phyloP scores from a whole-genome alignment of 2,113 vertebrate species.

The Nyctereutes procyonoides region DNA sequence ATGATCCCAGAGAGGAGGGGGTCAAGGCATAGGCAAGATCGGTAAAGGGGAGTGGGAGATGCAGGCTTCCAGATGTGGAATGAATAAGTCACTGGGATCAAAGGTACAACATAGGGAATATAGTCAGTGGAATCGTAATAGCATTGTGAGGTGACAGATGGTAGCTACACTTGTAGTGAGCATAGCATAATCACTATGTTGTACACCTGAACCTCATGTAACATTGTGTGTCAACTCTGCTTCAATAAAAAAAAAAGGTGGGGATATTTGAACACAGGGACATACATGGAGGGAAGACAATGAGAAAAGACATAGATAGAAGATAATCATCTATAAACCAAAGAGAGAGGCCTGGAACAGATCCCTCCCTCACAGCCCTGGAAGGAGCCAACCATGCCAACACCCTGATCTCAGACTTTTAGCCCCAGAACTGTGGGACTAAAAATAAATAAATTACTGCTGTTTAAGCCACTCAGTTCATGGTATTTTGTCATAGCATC shows the following conservation, averaged over 20 bases:
- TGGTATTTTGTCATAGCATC: background rate
- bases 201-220: background rate
- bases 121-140: background rate
- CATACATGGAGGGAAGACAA: background rate
- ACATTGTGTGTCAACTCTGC: background rate
- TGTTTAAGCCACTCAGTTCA: background rate
- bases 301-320: background rate
- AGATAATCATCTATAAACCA: background rate
- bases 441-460: background rate
- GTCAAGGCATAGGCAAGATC: background rate
- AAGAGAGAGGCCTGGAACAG: background rate
- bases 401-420: background rate
- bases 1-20: background rate
- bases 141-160: background rate
- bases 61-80: background rate
- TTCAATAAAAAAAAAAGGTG: background rate
- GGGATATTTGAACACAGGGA: background rate
- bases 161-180: background rate
- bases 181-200: background rate
- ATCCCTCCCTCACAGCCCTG: background rate
- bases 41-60: background rate
- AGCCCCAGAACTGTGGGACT: background rate
- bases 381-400: background rate
- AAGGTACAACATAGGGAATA: background rate
- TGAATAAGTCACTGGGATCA: background rate